Base-by-base conservation (phyloP, 2,113 vertebrate genomes). In the Hemibates koningsi region DNA sequence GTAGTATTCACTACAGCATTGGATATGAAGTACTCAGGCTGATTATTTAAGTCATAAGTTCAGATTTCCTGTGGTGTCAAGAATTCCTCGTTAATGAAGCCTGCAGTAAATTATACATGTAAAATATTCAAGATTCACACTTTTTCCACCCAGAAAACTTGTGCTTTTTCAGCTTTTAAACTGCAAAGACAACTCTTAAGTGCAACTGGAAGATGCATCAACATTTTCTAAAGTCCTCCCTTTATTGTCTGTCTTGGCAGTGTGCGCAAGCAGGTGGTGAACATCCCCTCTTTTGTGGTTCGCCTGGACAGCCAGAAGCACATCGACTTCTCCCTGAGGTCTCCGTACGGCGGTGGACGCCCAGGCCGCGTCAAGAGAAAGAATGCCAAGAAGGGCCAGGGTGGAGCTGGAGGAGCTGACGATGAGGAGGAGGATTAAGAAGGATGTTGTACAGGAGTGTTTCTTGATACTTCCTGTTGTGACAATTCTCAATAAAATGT, bases 301-400 rank as follows among this genome's bases (percentile, higher is more conserved):
- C 97, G 98, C 41, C 95, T 99, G 96, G 98, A 99, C 95, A 98
- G 97, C 41, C 98, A 99, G 96, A 99, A 98, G 93, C 98, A 99
- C 96, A 99, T 98, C 0, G 98, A 99, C 95, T 99, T 98, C 96
- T 98, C 97, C 27, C 97, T 98, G 81, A 97, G 97, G 32, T 98
- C 98, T 12, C 97, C 98, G 0, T 98, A 98, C 0, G 98, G 98
- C 0, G 98, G 98, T 3, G 98, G 98, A 91, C 97, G 98, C 6
- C 98, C 98, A 0, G 98, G 98, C 59, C 97, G 97, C 0, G 98
- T 98, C 88, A 98, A 98, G 97, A 97, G 98, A 94, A 98, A 98
- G 97, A 98, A 98, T 1, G 97, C 97, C 94, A 98, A 98, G 97
- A 98, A 98, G 95, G 98, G 97, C 66, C 98, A 98, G 96, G 97